These are phyloP conservation scores for Mungos mungo DNA, from an alignment of 2,113 vertebrate species.

Conservation along the genomic window DNA sequence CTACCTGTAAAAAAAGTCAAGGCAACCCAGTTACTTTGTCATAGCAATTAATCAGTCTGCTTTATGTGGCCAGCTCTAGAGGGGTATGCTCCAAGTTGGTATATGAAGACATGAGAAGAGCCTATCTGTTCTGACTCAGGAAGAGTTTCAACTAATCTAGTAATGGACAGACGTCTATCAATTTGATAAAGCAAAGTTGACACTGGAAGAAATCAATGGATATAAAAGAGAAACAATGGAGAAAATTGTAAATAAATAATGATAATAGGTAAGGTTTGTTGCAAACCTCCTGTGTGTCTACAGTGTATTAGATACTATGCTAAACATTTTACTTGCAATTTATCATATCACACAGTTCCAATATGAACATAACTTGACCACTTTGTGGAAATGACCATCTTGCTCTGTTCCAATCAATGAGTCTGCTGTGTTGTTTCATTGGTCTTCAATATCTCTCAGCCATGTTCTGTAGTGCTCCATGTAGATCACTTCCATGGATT, in stretches of 20 bases:
- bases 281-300: neutral
- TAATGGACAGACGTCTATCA: neutral
- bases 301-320: neutral
- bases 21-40: neutral
- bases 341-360: neutral
- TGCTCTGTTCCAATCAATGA: neutral
- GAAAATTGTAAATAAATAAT: neutral
- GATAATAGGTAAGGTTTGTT: neutral
- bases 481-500: neutral
- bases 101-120: neutral
- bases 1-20: neutral
- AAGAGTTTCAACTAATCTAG: neutral
- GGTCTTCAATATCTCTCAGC: neutral
- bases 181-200: neutral
- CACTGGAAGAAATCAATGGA: neutral
- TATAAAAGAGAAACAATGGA: neutral
- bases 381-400: neutral
- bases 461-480: neutral
- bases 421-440: neutral
- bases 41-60: neutral
- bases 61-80: neutral
- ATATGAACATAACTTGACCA: neutral
- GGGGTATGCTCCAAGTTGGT: neutral
- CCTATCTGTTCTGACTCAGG: neutral
- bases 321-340: neutral